phyloP scores from a whole-genome alignment of 2,113 vertebrate species.

The Montifringilla adamsi region DNA sequence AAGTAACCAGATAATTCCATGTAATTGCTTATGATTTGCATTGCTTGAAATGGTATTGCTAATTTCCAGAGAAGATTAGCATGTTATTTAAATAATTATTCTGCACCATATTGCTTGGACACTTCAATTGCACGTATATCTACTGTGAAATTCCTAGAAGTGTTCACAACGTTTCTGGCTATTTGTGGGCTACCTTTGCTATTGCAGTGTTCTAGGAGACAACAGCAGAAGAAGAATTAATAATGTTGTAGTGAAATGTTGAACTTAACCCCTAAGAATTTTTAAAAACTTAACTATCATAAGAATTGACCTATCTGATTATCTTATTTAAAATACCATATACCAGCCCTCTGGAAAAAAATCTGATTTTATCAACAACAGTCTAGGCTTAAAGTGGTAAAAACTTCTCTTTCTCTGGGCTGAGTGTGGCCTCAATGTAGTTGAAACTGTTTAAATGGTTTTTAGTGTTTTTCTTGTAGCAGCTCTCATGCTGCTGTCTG shows the following conservation, averaged over 20 bases:
- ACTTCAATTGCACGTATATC: not conserved
- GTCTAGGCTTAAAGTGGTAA: not conserved
- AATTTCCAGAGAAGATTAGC: slow-evolving; percentile 50
- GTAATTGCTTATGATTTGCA: slow-evolving; percentile 46
- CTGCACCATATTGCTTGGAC: slow-evolving; percentile 19
- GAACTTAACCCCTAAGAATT: not conserved
- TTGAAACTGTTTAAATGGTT: not conserved
- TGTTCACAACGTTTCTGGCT: not conserved
- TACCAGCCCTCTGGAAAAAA: not conserved
- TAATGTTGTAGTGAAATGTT: not conserved
- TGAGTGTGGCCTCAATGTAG: not conserved
- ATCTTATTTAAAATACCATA: not conserved
- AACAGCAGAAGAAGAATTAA: not conserved
- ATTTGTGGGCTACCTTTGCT: not conserved
- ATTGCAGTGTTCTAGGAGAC: not conserved
- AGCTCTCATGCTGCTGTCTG: not conserved
- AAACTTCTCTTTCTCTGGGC: not conserved
- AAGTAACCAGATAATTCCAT: slow-evolving; percentile 55
- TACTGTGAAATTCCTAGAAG: slow-evolving; percentile 36
- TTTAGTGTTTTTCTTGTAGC: not conserved
- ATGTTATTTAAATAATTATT: slow-evolving; percentile 61
- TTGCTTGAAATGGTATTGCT: slow-evolving; percentile 48
- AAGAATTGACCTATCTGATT: not conserved
- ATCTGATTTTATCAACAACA: not conserved
- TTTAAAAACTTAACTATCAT: not conserved